Conservation (phyloP, 2,888 invertebrate species). For the Agonopterix heracliana region DNA sequence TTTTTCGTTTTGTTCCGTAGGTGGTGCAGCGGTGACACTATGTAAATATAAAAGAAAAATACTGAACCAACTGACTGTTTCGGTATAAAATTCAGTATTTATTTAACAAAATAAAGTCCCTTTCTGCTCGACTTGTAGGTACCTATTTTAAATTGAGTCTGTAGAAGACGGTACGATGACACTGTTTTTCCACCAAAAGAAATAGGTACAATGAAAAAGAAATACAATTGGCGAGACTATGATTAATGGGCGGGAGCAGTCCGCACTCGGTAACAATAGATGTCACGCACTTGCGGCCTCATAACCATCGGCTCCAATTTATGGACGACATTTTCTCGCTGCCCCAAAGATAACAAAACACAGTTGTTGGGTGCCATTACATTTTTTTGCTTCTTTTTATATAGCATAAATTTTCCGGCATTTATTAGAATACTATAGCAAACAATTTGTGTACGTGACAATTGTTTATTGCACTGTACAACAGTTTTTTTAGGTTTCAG, state of each 20-base stretch:
- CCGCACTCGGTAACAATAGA: constrained; percentile 43
- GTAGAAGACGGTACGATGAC: not conserved
- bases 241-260: constrained; percentile 40
- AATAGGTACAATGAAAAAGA: constrained; percentile 11
- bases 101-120: too few relatives aligned
- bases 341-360: constrained; percentile 22
- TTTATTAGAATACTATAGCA: too few relatives aligned
- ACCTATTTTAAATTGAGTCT: too few relatives aligned
- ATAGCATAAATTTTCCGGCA: not conserved
- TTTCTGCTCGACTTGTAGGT: too few relatives aligned
- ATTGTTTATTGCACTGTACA: too few relatives aligned
- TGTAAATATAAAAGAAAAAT: too few relatives aligned
- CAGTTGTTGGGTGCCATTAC: constrained; percentile 17
- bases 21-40: too few relatives aligned
- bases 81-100: too few relatives aligned
- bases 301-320: constrained; percentile 61
- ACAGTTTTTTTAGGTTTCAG: too few relatives aligned
- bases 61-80: too few relatives aligned
- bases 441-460: too few relatives aligned
- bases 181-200: not conserved
- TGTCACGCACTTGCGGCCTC: constrained; percentile 59
- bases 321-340: constrained; percentile 43
- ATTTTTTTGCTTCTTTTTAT: constrained; percentile 11
- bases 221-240: constrained; percentile 44
- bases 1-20: too few relatives aligned